phyloP scores from a whole-genome alignment of 2,797 vertebrate genomes.

The Tapirus indicus region DNA sequence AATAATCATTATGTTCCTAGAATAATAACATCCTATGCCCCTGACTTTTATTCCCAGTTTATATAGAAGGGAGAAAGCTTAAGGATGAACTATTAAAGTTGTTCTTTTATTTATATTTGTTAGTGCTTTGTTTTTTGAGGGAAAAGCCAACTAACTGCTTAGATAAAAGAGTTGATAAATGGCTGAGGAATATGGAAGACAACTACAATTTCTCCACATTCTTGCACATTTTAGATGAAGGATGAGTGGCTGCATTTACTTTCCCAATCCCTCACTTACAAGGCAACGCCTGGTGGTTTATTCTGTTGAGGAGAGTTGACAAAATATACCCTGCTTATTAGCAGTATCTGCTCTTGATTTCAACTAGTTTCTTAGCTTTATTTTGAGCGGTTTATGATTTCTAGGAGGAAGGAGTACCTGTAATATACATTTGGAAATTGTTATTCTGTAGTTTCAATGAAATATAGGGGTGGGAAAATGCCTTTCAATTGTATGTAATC shows the following conservation, averaged over 20 bases:
- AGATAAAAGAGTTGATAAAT: conserved; percentile 41
- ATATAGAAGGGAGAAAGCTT: conserved; percentile 27
- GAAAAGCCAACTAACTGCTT: background rate
- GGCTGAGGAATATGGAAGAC: background rate
- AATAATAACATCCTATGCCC: conserved; percentile 1
- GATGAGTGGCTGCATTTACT: background rate
- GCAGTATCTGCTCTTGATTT: conserved; percentile 45
- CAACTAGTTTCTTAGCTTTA: conserved; percentile 3
- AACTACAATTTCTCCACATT: background rate
- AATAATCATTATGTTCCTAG: background rate
- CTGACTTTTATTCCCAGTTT: conserved; percentile 38
- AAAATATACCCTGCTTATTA: background rate
- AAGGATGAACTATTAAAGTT: background rate
- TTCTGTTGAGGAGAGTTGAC: background rate
- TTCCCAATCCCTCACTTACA: background rate
- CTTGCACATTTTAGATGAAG: background rate
- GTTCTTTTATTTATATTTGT: conserved; percentile 58
- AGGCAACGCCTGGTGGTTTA: background rate
- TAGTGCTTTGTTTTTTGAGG: conserved; percentile 40
- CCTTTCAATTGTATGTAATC: conserved; percentile 65
- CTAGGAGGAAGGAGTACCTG: conserved; percentile 41
- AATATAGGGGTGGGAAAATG: conserved; percentile 50
- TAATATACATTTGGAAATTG: conserved; percentile 59
- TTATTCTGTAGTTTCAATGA: conserved; percentile 56
- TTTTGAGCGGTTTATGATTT: conserved; percentile 34